Evolutionary conservation across 2,797 vertebrate species (phyloP).

Genomic region (Petrocephalus sullivani): DNA sequence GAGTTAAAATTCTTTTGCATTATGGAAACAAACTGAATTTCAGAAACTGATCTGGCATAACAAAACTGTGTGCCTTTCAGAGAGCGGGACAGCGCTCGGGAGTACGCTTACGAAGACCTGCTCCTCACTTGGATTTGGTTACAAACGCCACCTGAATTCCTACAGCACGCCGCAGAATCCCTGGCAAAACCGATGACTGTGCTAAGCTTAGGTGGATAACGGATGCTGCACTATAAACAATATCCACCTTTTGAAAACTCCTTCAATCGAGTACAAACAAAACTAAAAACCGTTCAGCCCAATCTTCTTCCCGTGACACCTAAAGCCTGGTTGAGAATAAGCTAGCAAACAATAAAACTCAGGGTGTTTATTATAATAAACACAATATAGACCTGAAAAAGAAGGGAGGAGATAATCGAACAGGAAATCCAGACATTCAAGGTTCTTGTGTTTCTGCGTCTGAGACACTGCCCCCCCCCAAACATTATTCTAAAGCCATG

Average conservation of each 20-base stretch:
- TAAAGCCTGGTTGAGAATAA: neutral
- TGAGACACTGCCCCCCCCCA: neutral
- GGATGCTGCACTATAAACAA: neutral
- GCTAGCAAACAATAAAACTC: neutral
- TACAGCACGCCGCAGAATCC: neutral
- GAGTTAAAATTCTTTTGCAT: neutral
- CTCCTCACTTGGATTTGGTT: neutral
- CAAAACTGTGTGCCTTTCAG: neutral
- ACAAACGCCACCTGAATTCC: neutral
- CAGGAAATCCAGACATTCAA: slow-evolving; percentile 10
- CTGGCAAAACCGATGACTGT: neutral
- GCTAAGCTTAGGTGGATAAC: neutral
- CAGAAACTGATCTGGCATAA: neutral
- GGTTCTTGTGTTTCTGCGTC: neutral
- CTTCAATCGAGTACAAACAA: neutral
- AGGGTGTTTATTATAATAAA: neutral
- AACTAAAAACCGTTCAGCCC: neutral
- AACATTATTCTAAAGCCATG: neutral
- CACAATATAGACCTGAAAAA: neutral
- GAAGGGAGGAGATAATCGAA: neutral
- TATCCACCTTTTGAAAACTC: neutral
- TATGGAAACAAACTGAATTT: neutral
- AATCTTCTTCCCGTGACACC: neutral
- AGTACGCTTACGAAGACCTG: neutral
- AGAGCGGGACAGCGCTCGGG: neutral